A percentile compares a stretch with the other conserved stretches of the same genome.
phyloP scores from a whole-genome alignment of 2,113 vertebrate genomes.

The Chamaetylas fuelleborni region DNA sequence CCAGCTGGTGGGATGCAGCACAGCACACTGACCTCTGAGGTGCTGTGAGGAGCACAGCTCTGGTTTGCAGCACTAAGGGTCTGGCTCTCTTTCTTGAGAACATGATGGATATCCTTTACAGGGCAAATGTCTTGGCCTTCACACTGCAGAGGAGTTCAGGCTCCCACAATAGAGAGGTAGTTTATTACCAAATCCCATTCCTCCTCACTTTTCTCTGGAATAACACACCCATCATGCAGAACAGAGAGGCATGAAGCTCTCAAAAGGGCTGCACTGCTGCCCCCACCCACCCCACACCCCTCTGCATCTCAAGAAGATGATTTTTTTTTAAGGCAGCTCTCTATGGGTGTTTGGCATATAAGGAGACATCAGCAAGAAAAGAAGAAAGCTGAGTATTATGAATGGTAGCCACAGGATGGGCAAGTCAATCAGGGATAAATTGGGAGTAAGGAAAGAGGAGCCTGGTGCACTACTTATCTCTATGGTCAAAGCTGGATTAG shows the following conservation, averaged over 20 bases:
- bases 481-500: constrained; percentile 4
- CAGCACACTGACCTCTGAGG: background rate
- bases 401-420: constrained; percentile 11
- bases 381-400: background rate
- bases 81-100: background rate
- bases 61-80: background rate
- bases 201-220: background rate
- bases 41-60: background rate
- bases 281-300: background rate
- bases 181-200: background rate
- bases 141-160: background rate
- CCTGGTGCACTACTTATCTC: background rate
- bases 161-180: background rate
- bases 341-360: background rate
- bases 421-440: constrained; percentile 37
- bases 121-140: background rate
- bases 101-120: background rate
- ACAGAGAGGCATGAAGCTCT: background rate
- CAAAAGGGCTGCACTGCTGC: background rate
- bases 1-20: background rate
- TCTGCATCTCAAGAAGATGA: background rate
- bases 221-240: background rate
- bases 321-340: background rate
- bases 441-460: background rate
- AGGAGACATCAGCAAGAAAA: background rate